These are phyloP conservation scores for Melieria crassipennis DNA, from an alignment of 2,888 invertebrate genomes.

Conservation along the genomic window DNA sequence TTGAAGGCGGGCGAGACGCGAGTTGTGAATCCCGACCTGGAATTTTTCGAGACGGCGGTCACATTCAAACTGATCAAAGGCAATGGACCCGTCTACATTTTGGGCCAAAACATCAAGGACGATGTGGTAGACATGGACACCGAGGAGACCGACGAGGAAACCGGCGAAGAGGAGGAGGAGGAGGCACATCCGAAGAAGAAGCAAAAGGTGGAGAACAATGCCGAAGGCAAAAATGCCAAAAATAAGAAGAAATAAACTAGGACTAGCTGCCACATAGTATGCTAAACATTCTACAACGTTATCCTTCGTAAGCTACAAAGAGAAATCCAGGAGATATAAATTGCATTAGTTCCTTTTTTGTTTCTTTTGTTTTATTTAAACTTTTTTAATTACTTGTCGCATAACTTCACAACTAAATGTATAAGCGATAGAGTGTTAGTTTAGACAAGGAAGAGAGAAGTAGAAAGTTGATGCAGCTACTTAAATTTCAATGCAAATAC, in stretches of 20 bases:
- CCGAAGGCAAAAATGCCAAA: slow-evolving; percentile 78
- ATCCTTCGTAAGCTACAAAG: slow-evolving; percentile 33
- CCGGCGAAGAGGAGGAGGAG: slow-evolving; percentile 72
- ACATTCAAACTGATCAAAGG: slow-evolving; percentile 82
- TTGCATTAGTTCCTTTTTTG: slow-evolving; percentile 36
- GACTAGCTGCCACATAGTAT: slow-evolving; percentile 17
- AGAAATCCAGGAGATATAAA: slow-evolving; percentile 17
- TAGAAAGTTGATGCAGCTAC: no score
- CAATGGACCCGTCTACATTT: slow-evolving; percentile 83
- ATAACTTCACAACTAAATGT: no score
- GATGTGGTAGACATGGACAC: slow-evolving; percentile 83
- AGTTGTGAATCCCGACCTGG: slow-evolving; percentile 81
- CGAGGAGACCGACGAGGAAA: slow-evolving; percentile 82
- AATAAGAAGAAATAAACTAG: slow-evolving; percentile 70
- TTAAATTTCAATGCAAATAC: no score
- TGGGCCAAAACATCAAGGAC: slow-evolving; percentile 85
- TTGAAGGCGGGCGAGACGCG: slow-evolving; percentile 81
- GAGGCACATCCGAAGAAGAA: slow-evolving; percentile 85
- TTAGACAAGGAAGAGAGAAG: no score
- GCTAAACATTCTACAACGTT: slow-evolving; percentile 31
- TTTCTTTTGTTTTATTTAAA: slow-evolving; percentile 16
- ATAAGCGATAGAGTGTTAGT: no score
- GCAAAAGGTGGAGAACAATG: slow-evolving; percentile 77
- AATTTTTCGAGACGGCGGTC: slow-evolving; percentile 88
- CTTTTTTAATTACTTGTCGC: no score